Evolutionary conservation across 23 tunicate species (phyloP).

Genomic region (Styela plicata): DNA sequence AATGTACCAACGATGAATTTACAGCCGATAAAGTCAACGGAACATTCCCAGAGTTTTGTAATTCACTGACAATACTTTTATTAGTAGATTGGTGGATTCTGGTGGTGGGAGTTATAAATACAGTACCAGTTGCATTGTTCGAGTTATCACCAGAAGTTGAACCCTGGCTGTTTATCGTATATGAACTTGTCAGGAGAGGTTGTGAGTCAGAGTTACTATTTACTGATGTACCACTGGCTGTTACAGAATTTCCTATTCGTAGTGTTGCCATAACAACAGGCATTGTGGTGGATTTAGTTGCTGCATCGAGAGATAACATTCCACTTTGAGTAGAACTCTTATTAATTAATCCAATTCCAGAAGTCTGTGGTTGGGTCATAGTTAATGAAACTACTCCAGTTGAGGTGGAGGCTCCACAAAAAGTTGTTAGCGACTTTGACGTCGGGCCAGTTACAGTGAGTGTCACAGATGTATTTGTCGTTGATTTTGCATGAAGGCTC

Average conservation of each 20-base stretch:
- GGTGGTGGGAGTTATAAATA: constrained; percentile 12
- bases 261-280: constrained; percentile 20
- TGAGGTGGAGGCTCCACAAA: neutral
- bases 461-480: constrained; percentile 12
- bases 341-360: neutral
- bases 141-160: neutral
- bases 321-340: neutral
- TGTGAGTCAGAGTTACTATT: neutral
- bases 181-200: neutral
- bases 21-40: constrained; percentile 17
- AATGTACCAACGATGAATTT: neutral
- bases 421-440: constrained; percentile 3
- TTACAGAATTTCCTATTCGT: constrained; percentile 20
- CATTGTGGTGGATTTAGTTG: neutral
- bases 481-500: neutral
- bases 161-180: neutral
- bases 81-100: constrained; percentile 9
- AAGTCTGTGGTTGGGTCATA: neutral
- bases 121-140: neutral
- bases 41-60: neutral
- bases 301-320: neutral
- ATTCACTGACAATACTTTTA: neutral
- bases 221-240: neutral
- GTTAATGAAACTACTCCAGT: constrained; percentile 2
- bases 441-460: constrained; percentile 19